phyloP scores from a whole-genome alignment of 2,888 invertebrate genomes.

The Psococerastis gibbosa region DNA sequence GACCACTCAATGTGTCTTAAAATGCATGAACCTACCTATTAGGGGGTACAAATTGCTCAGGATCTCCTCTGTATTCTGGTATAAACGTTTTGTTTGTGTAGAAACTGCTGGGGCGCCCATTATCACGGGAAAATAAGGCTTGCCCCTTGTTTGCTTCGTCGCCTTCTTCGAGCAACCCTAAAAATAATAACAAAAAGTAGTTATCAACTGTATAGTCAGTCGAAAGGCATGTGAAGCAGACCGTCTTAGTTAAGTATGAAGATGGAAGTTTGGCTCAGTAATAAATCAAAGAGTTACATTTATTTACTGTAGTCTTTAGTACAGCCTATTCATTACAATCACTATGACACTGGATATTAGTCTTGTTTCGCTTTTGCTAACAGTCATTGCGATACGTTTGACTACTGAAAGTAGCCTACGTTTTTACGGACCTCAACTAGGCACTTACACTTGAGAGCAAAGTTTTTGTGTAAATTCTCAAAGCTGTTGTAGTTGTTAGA shows the following conservation, averaged over 20 bases:
- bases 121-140: constrained; percentile 59
- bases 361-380: too few species aligned
- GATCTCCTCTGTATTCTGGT: constrained; percentile 51
- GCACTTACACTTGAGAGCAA: constrained; percentile 51
- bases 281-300: too few species aligned
- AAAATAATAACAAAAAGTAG: constrained; percentile 12
- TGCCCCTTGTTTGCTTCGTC: constrained; percentile 51
- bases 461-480: constrained; percentile 53
- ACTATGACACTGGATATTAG: too few species aligned
- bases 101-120: constrained; percentile 59
- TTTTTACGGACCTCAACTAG: constrained; percentile 1
- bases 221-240: too few species aligned
- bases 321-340: too few species aligned
- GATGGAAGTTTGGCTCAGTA: too few species aligned
- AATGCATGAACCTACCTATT: constrained; percentile 43
- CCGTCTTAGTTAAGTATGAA: too few species aligned
- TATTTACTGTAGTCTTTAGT: too few species aligned
- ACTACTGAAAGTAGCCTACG: too few species aligned
- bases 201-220: too few species aligned
- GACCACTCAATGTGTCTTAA: too few species aligned
- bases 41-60: constrained; percentile 48
- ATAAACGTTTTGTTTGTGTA: constrained; percentile 59
- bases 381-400: too few species aligned
- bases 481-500: constrained; percentile 43
- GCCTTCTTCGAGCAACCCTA: constrained; percentile 65